Evolutionary conservation across 2,113 vertebrate genomes (phyloP).

Genomic region (Phalacrocorax carbo): DNA sequence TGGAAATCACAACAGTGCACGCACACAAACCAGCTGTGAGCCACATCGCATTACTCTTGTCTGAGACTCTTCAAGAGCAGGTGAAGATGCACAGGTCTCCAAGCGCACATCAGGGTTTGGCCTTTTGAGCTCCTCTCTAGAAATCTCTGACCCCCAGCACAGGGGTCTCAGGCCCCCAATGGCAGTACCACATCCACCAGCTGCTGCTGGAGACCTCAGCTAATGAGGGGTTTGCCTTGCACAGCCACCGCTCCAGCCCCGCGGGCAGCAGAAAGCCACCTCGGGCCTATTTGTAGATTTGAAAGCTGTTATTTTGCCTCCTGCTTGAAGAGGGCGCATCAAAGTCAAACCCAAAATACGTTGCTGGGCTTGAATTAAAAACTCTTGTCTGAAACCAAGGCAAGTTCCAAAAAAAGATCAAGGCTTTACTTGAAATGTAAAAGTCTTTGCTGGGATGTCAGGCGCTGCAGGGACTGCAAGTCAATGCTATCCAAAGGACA

Average conservation of each 20-base stretch:
- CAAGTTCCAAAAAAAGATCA: slow-evolving; percentile 60
- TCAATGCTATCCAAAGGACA: neutral
- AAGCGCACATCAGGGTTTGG: fast-evolving
- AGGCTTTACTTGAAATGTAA: slow-evolving; percentile 53
- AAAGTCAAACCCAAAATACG: slow-evolving; percentile 59
- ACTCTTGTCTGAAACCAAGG: slow-evolving; percentile 56
- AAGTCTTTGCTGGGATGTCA: slow-evolving; percentile 21
- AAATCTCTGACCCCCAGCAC: fast-evolving
- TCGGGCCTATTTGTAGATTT: slow-evolving; percentile 55
- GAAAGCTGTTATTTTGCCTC: slow-evolving; percentile 68
- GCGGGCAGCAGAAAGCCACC: slow-evolving; percentile 10
- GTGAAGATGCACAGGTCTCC: neutral
- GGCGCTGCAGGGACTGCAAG: neutral
- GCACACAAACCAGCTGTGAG: fast-evolving
- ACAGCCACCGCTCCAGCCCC: neutral
- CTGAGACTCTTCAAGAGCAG: neutral
- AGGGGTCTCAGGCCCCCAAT: neutral
- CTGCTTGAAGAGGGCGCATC: slow-evolving; percentile 61
- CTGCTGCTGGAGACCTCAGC: neutral
- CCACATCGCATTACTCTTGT: fast-evolving
- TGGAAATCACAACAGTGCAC: fast-evolving
- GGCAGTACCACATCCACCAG: neutral
- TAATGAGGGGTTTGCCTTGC: neutral
- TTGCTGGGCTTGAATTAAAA: slow-evolving; percentile 58
- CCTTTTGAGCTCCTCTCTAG: neutral